Conservation (phyloP, 2,888 invertebrate genomes). For the Meandrusa payeni region DNA sequence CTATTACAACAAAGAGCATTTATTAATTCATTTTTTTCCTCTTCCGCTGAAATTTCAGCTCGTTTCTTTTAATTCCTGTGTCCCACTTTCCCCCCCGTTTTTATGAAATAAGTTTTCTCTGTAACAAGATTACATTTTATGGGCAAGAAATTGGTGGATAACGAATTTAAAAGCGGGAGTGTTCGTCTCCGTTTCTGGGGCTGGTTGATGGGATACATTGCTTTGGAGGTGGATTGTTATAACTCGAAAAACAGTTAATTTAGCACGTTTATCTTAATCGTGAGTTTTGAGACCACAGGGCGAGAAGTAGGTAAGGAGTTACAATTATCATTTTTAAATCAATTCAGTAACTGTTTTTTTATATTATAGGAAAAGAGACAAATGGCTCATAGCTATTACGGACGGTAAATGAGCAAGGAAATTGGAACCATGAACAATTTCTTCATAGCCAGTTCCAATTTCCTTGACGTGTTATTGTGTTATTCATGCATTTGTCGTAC, state of each 20-base stretch:
- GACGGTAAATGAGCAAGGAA: no score
- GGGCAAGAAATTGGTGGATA: constrained; percentile 70
- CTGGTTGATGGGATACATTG: constrained; percentile 34
- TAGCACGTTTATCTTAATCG: constrained; percentile 40
- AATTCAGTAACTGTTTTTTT: no score
- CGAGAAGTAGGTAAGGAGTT: no score
- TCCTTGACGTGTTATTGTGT: no score
- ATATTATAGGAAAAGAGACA: no score
- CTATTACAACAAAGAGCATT: constrained; percentile 61
- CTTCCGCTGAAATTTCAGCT: constrained; percentile 33
- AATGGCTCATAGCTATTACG: no score
- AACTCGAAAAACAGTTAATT: constrained; percentile 30
- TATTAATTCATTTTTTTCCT: constrained; percentile 39
- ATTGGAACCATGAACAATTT: no score
- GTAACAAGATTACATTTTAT: constrained; percentile 76
- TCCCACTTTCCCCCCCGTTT: constrained; percentile 46
- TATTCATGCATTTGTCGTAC: no score
- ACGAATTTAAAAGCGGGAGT: constrained; percentile 58
- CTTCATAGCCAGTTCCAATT: no score
- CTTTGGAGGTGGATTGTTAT: constrained; percentile 36
- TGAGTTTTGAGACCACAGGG: not conserved
- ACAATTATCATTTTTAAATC: no score
- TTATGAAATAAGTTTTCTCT: constrained; percentile 75
- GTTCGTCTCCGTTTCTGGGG: constrained; percentile 30
- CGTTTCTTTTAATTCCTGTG: constrained; percentile 61